phyloP scores from a whole-genome alignment of 2,888 invertebrate species.

The Autographa gamma region DNA sequence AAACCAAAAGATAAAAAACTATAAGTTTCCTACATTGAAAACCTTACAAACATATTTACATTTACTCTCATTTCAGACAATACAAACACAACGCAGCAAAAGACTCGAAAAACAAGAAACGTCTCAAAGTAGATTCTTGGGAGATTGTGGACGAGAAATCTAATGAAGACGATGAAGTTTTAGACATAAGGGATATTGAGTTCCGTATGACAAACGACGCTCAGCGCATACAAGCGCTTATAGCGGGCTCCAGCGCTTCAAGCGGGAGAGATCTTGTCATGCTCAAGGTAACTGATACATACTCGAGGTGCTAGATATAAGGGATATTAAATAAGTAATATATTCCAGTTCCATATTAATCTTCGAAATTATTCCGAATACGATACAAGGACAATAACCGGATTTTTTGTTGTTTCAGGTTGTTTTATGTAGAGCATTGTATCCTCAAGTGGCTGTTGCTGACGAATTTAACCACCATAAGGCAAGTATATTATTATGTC shows the following conservation, averaged over 20 bases:
- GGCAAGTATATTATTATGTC: too few relatives aligned
- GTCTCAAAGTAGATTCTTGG: constrained; percentile 92
- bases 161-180: constrained; percentile 81
- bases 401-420: too few relatives aligned
- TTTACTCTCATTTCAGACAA: constrained; percentile 78
- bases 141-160: constrained; percentile 90
- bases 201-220: constrained; percentile 95
- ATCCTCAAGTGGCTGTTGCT: constrained; percentile 98
- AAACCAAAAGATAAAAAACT: too few relatives aligned
- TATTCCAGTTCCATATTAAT: too few relatives aligned
- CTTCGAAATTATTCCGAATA: too few relatives aligned
- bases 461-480: constrained; percentile 98
- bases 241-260: constrained; percentile 77
- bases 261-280: constrained; percentile 80
- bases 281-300: constrained; percentile 71
- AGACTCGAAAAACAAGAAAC: constrained; percentile 92
- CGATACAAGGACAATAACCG: too few relatives aligned
- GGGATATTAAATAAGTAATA: too few relatives aligned
- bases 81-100: constrained; percentile 90
- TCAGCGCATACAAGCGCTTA: constrained; percentile 90
- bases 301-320: neutral
- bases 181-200: constrained; percentile 96
- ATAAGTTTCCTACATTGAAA: too few relatives aligned
- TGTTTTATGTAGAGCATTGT: constrained; percentile 97
- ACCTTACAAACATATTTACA: neutral